Evolutionary conservation across 2,113 vertebrate genomes (phyloP).

Genomic region (Lagopus muta): DNA sequence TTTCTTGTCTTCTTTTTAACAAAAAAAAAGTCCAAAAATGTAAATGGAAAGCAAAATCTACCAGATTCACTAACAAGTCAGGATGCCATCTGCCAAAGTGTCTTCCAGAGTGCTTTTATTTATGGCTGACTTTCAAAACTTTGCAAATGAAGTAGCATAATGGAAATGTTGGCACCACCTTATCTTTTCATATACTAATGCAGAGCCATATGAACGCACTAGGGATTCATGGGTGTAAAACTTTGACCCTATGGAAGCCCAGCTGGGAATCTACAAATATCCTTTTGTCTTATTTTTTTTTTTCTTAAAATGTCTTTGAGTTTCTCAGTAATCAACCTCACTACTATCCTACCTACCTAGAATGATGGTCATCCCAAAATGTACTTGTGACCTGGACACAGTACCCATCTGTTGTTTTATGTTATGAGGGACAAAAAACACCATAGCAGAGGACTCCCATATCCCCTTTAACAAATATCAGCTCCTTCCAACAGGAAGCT

Average conservation of each 20-base stretch:
- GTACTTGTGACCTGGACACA: not conserved
- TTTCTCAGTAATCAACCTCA: slow-evolving; percentile 3
- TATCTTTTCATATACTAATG: not conserved
- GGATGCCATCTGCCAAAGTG: slow-evolving; percentile 42
- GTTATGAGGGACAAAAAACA: not conserved
- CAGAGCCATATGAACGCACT: not conserved
- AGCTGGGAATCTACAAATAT: slow-evolving; percentile 8
- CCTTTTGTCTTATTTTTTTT: not conserved
- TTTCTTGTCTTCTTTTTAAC: slow-evolving; percentile 37
- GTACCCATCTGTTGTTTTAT: not conserved
- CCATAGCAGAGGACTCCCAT: not conserved
- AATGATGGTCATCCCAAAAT: slow-evolving; percentile 10
- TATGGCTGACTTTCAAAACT: slow-evolving; percentile 50
- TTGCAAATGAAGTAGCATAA: slow-evolving; percentile 22
- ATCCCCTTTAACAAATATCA: not conserved
- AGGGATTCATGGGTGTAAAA: slow-evolving; percentile 7
- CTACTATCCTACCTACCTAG: slow-evolving; percentile 2
- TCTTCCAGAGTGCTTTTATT: slow-evolving; percentile 45
- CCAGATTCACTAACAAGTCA: not conserved
- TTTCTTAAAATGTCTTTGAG: not conserved
- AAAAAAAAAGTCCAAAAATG: slow-evolving; percentile 18
- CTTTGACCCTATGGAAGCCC: slow-evolving; percentile 7
- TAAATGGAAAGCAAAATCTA: slow-evolving; percentile 44
- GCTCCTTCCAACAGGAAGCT: slow-evolving; percentile 1
- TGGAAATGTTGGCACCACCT: slow-evolving; percentile 46